Conservation (phyloP, 2,797 vertebrate species). For the Enteromius anoplus region DNA sequence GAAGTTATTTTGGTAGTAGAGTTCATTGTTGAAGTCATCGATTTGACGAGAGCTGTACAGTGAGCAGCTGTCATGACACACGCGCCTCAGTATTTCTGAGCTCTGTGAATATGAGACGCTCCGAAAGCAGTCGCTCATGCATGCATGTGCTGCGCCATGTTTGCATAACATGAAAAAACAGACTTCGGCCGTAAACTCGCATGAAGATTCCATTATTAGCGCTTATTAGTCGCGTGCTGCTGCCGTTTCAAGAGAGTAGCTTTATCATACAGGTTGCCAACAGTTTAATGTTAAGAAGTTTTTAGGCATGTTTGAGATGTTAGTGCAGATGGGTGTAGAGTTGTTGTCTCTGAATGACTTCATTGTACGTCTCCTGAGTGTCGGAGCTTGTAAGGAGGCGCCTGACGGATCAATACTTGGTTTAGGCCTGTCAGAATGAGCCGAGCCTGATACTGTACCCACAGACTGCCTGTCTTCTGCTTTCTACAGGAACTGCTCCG, state of each 20-base stretch:
- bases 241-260: neutral
- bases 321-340: neutral
- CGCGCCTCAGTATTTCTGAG: neutral
- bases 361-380: neutral
- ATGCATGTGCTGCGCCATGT: neutral
- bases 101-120: slow-evolving; percentile 1
- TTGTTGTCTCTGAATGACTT: neutral
- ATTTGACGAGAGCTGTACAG: neutral
- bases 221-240: neutral
- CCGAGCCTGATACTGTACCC: neutral
- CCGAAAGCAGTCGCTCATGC: neutral
- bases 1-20: neutral
- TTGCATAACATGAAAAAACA: slow-evolving; percentile 57
- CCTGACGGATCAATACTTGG: neutral
- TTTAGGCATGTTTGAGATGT: neutral
- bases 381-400: neutral
- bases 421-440: neutral
- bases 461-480: neutral
- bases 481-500: neutral
- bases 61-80: slow-evolving; percentile 7
- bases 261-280: neutral
- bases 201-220: neutral
- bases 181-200: neutral
- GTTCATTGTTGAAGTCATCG: neutral
- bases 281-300: neutral